Base-by-base conservation (phyloP, 2,888 invertebrate species). In the Eilema griseolum region DNA sequence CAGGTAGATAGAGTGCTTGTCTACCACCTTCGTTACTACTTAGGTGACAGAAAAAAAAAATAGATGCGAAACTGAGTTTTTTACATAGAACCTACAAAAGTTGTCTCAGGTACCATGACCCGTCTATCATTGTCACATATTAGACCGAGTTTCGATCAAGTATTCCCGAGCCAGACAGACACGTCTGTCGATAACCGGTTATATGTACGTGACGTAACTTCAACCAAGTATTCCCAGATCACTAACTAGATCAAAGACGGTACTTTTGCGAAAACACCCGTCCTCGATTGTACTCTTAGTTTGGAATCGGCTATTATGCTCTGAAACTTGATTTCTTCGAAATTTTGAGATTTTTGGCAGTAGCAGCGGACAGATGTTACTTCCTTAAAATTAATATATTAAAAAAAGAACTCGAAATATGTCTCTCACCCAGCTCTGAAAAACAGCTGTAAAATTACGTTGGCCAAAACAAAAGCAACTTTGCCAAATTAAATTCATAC, bases 141-240 rank as follows among this genome's bases (percentile, higher is more conserved):
- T 10, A n/a, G 2, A 52, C 52, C 52, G 52, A n/a, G n/a, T 52
- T 52, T n/a, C 52, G 52, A 52, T 16, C n/a, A n/a, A n/a, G n/a
- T n/a, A 52, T 52, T 10, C n/a, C 20, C n/a, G 52, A 52, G n/a
- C 52, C 52, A 52, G 52, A 52, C 52, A 52, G 52, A 52, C 52
- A 52, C 46, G 20, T 52, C 52, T 52, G 52, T 52, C 52, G n/a
- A n/a, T 52, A 52, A 52, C 8, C 52, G 20, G 52, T n/a, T 52
- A 20, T 52, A 52, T 52, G n/a, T 52, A 52, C 52, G 52, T 52
- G 52, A 52, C 52, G 52, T 52, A 52, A 52, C 52, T 52, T n/a
- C 10, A 10, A 2, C n/a, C 52, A 52, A 52, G 52, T 5, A 52
- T 52, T 52, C 20, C 52, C 52, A 52, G n/a, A 52, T 20, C 46